phyloP scores from a whole-genome alignment of 1,140 invertebrate species.

The Chironomus tepperi region DNA sequence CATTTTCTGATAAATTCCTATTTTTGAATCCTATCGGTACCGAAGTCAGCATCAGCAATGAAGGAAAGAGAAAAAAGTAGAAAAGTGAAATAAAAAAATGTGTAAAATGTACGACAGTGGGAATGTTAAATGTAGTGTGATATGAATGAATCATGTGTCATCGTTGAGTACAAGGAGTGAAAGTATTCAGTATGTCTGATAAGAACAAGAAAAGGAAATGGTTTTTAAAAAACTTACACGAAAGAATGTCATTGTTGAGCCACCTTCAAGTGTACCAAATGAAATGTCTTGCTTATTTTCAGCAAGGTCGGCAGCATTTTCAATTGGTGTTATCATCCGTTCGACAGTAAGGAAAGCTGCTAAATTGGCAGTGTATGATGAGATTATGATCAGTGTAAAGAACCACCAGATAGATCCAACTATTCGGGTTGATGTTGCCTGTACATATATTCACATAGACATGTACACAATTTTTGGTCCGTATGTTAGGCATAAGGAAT shows the following conservation, averaged over 20 bases:
- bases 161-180: too few species aligned
- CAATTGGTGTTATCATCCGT: conserved; percentile 92
- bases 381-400: conserved; percentile 97
- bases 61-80: conserved; percentile 25
- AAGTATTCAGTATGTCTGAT: neutral
- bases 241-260: conserved; percentile 96
- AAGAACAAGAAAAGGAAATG: neutral
- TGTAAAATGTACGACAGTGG: neutral
- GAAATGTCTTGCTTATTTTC: conserved; percentile 81
- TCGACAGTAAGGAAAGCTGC: conserved; percentile 95
- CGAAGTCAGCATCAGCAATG: conserved; percentile 27
- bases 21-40: conserved; percentile 74
- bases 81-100: neutral
- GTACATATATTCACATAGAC: conserved; percentile 25
- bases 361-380: conserved; percentile 95
- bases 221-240: conserved; percentile 53
- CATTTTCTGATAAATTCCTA: conserved; percentile 94
- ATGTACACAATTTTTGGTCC: neutral
- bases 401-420: conserved; percentile 98
- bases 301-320: conserved; percentile 88
- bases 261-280: conserved; percentile 87
- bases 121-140: conserved; percentile 10
- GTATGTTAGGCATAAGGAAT: neutral
- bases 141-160: neutral
- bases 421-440: conserved; percentile 89